These are phyloP conservation scores for Chauna torquata DNA, from an alignment of 2,113 vertebrate species.

Conservation along the genomic window DNA sequence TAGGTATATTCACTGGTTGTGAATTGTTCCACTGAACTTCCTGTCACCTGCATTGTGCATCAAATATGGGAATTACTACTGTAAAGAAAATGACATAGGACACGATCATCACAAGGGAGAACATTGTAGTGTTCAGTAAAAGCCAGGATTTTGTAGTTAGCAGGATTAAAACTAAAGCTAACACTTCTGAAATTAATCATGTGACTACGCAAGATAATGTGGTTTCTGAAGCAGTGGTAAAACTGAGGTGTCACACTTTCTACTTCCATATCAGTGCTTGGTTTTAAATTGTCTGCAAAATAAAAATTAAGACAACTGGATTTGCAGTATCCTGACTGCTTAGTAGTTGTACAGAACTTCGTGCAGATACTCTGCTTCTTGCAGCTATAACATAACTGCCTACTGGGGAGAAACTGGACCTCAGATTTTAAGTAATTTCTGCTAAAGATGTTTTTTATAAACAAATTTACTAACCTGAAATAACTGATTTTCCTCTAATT, in stretches of 20 bases:
- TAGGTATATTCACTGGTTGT: not conserved
- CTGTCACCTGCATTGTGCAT: not conserved
- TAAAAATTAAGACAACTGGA: not conserved
- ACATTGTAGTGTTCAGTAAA: not conserved
- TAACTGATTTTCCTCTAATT: not conserved
- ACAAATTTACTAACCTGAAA: not conserved
- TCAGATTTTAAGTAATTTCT: not conserved
- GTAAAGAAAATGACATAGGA: not conserved
- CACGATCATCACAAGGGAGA: not conserved
- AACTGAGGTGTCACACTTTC: not conserved
- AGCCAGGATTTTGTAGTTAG: not conserved
- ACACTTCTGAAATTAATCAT: not conserved
- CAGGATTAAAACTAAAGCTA: not conserved
- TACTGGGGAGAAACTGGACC: not conserved
- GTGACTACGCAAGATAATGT: rapidly evolving
- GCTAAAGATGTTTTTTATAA: not conserved
- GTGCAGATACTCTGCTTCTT: not conserved
- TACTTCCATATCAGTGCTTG: not conserved
- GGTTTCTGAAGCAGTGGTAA: not conserved
- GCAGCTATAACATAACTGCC: rapidly evolving
- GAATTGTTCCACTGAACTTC: not conserved
- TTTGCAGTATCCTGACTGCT: not conserved
- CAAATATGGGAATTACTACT: not conserved
- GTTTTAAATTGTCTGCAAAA: not conserved
- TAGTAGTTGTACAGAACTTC: not conserved